phyloP scores from a whole-genome alignment of 2,888 invertebrate genomes.

The Eupithecia subfuscata region DNA sequence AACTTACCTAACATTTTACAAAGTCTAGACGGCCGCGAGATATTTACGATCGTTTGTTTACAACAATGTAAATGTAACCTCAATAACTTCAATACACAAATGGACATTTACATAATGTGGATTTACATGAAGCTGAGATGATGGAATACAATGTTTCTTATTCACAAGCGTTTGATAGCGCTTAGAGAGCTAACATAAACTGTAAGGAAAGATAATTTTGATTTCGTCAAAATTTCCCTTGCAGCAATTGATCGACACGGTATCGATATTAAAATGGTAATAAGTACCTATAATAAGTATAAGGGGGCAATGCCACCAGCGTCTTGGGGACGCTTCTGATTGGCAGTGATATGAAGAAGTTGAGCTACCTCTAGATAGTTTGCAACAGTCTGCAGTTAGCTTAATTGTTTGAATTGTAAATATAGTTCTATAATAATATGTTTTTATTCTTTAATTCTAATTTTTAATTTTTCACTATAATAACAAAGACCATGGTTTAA shows the following conservation, averaged over 20 bases:
- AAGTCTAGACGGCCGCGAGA: conserved; percentile 19
- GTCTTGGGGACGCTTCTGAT: not conserved
- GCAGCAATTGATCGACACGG: not conserved
- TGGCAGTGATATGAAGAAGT: not conserved
- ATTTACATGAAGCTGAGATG: conserved; percentile 22
- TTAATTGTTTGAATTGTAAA: not conserved
- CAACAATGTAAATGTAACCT: conserved; percentile 41
- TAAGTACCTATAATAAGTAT: too few species aligned
- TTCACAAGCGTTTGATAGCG: not conserved
- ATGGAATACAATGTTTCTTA: not conserved
- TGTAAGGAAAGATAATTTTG: not conserved
- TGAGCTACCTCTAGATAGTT: not conserved
- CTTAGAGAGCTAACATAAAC: not conserved
- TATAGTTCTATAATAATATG: too few species aligned
- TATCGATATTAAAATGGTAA: not conserved
- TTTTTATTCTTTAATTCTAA: too few species aligned
- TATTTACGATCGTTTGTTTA: conserved; percentile 33
- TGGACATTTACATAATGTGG: conserved; percentile 47
- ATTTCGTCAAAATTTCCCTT: not conserved
- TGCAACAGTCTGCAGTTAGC: not conserved
- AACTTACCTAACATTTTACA: not conserved
- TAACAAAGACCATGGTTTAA: too few species aligned
- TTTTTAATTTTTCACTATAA: too few species aligned
- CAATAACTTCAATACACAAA: conserved; percentile 37
- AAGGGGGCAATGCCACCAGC: not conserved